A percentile compares a stretch with the other conserved stretches of the same genome.
Evolutionary conservation across 2,888 invertebrate genomes (phyloP).

Genomic region (Tenthredo amoena): DNA sequence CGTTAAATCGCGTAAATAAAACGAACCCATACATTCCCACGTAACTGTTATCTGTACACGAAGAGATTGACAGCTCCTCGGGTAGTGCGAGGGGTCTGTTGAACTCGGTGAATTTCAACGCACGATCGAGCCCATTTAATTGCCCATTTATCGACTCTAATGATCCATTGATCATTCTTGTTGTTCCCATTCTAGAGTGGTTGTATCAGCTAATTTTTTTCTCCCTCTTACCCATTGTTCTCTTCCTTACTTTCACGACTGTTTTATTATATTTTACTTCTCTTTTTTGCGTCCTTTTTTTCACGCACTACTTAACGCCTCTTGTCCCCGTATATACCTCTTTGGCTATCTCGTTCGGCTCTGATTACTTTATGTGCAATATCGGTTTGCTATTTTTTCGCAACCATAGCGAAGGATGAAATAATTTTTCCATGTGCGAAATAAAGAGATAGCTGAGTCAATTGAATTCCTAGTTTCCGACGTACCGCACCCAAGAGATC

Average conservation of each 20-base stretch:
- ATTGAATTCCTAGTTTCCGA: not conserved
- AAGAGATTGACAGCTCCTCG: not conserved
- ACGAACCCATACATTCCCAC: not conserved
- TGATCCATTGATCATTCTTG: slow-evolving; percentile 12
- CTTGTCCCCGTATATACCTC: not conserved
- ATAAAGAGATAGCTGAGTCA: not conserved
- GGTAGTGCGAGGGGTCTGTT: slow-evolving; percentile 21
- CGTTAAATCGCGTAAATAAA: not conserved
- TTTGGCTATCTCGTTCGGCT: slow-evolving; percentile 38
- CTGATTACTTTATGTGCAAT: slow-evolving; percentile 40
- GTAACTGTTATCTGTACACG: not conserved
- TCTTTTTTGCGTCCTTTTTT: slow-evolving; percentile 18
- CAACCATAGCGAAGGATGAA: not conserved
- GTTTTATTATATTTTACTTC: not conserved
- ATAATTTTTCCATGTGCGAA: not conserved
- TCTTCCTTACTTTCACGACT: slow-evolving; percentile 22
- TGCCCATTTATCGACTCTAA: slow-evolving; percentile 41
- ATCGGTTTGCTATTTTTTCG: not conserved
- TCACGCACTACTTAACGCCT: slow-evolving; percentile 35
- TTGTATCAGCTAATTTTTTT: slow-evolving; percentile 32
- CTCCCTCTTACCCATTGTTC: not conserved
- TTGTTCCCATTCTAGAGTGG: slow-evolving; percentile 28
- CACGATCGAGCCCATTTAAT: slow-evolving; percentile 47
- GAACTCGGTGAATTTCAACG: slow-evolving; percentile 51
- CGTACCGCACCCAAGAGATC: not conserved